Percentiles rank a stretch among this genome's conserved stretches.
phyloP scores from a whole-genome alignment of 2,113 vertebrate species.

The Phalacrocorax brasilianus region DNA sequence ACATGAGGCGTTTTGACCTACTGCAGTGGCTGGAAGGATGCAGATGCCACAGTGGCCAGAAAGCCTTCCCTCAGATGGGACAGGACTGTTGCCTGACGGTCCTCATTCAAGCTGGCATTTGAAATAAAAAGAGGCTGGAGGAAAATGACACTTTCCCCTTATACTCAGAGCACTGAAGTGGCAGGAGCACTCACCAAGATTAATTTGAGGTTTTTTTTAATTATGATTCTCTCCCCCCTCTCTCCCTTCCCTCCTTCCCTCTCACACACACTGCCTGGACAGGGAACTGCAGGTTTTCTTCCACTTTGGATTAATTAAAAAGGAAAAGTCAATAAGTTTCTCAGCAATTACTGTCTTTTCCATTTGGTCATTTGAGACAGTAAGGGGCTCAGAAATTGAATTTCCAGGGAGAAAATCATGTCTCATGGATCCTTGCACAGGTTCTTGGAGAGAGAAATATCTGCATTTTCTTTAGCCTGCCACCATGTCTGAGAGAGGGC shows the following conservation, averaged over 20 bases:
- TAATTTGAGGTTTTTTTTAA: conserved; percentile 62
- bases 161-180: neutral
- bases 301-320: conserved; percentile 68
- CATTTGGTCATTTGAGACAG: conserved; percentile 29
- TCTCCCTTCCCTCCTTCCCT: neutral
- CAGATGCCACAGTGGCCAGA: neutral
- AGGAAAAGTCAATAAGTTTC: conserved; percentile 57
- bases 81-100: neutral
- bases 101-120: neutral
- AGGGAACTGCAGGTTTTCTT: conserved; percentile 54
- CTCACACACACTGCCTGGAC: neutral
- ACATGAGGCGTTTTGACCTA: neutral
- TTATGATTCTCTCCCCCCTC: conserved; percentile 50
- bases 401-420: conserved; percentile 44
- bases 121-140: neutral
- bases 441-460: neutral
- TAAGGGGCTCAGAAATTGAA: conserved; percentile 29
- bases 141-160: neutral
- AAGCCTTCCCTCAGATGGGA: neutral
- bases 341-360: conserved; percentile 49
- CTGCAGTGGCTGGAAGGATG: neutral
- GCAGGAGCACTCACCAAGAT: conserved; percentile 41
- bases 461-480: neutral
- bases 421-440: conserved; percentile 3
- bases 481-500: neutral